phyloP scores from a whole-genome alignment of 2,797 vertebrate species.

The Spheniscus humboldti region DNA sequence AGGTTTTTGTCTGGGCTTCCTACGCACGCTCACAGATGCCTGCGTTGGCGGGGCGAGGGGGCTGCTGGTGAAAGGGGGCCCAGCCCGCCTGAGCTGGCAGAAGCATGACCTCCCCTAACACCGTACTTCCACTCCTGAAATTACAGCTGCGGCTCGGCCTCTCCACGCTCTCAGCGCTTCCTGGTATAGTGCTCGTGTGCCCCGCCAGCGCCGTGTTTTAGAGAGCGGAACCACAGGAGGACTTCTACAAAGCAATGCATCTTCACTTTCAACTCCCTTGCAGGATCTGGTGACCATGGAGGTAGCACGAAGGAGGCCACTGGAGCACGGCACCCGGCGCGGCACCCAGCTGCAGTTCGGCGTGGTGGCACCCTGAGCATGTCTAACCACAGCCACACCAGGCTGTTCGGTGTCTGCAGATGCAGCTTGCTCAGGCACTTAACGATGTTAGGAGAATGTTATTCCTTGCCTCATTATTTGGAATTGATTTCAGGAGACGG shows the following conservation, averaged over 20 bases:
- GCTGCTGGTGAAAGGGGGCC: background rate
- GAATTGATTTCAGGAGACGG: background rate
- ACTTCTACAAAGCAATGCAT: background rate
- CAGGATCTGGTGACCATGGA: background rate
- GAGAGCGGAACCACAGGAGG: background rate
- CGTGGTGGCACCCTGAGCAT: fast-evolving
- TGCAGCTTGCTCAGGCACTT: background rate
- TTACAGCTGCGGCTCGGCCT: background rate
- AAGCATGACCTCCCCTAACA: background rate
- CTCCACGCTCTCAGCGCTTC: fast-evolving
- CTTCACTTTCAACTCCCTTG: background rate
- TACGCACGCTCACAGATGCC: fast-evolving
- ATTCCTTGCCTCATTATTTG: background rate
- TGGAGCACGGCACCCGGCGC: fast-evolving
- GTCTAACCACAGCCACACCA: fast-evolving
- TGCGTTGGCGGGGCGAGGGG: fast-evolving
- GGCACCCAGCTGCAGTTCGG: background rate
- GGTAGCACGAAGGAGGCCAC: background rate
- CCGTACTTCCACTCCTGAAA: background rate
- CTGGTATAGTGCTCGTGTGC: fast-evolving
- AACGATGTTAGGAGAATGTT: fast-evolving
- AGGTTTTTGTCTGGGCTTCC: background rate
- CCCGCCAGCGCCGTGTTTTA: fast-evolving
- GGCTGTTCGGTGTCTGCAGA: fast-evolving
- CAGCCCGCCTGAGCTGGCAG: background rate